Conservation (phyloP, 2,797 vertebrate genomes). For the Gambusia yucatana region DNA sequence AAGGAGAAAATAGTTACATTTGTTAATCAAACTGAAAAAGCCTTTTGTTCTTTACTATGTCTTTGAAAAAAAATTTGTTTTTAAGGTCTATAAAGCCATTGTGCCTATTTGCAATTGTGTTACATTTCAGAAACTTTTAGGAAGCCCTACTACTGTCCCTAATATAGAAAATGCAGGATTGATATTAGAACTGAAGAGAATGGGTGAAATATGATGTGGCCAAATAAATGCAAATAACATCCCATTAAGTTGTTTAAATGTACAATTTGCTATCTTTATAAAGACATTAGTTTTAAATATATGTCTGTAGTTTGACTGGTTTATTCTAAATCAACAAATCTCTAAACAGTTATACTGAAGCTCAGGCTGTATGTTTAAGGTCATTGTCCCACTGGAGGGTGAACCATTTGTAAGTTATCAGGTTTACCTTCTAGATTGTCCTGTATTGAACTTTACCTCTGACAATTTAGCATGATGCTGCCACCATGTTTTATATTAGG, state of each 20-base stretch:
- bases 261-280: not conserved
- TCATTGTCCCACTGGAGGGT: too few species aligned
- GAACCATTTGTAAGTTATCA: too few species aligned
- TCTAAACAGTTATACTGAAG: not conserved
- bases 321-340: not conserved
- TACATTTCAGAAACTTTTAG: not conserved
- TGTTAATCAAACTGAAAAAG: not conserved
- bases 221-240: not conserved
- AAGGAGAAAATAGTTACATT: not conserved
- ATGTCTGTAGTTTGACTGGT: not conserved
- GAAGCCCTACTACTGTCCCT: not conserved
- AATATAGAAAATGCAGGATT: not conserved
- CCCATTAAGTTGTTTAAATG: not conserved
- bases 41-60: not conserved
- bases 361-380: too few species aligned
- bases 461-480: too few species aligned
- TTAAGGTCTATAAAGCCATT: not conserved
- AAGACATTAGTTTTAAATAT: not conserved
- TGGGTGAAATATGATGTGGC: not conserved
- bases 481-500: too few species aligned
- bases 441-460: too few species aligned
- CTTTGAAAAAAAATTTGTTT: not conserved
- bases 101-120: not conserved
- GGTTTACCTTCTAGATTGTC: too few species aligned
- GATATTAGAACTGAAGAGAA: not conserved